Percentiles rank a stretch among this genome's conserved stretches.
Conservation (phyloP, 2,113 vertebrate species). For the Mesembrinibis cayennensis region DNA sequence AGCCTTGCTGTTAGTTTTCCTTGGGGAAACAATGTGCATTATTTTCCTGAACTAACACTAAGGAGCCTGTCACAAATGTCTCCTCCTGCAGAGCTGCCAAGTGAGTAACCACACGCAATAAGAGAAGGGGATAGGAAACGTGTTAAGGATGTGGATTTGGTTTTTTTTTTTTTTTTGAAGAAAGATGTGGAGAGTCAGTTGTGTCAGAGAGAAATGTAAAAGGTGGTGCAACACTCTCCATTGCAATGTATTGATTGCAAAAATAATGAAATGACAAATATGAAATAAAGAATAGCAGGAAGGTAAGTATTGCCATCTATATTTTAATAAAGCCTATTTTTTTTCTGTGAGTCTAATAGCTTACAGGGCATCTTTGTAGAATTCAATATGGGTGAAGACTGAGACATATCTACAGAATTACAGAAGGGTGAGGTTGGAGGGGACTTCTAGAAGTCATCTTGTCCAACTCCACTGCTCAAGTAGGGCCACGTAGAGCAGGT, state of each 20-base stretch:
- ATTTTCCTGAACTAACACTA: not conserved
- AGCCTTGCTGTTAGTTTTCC: not conserved
- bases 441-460: not conserved
- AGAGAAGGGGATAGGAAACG: not conserved
- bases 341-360: not conserved
- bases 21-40: not conserved
- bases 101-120: not conserved
- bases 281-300: not conserved
- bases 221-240: not conserved
- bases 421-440: not conserved
- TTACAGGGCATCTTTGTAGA: not conserved
- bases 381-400: not conserved
- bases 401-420: not conserved
- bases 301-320: not conserved
- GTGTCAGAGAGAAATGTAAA: not conserved
- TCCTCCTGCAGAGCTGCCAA: not conserved
- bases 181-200: not conserved
- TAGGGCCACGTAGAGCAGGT: not conserved
- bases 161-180: not conserved
- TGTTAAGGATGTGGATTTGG: not conserved
- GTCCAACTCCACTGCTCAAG: not conserved
- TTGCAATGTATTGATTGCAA: not conserved
- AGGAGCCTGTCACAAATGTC: not conserved
- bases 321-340: not conserved
- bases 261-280: not conserved